Conservation (phyloP, 2,797 vertebrate genomes). For the Siniperca obscura region DNA sequence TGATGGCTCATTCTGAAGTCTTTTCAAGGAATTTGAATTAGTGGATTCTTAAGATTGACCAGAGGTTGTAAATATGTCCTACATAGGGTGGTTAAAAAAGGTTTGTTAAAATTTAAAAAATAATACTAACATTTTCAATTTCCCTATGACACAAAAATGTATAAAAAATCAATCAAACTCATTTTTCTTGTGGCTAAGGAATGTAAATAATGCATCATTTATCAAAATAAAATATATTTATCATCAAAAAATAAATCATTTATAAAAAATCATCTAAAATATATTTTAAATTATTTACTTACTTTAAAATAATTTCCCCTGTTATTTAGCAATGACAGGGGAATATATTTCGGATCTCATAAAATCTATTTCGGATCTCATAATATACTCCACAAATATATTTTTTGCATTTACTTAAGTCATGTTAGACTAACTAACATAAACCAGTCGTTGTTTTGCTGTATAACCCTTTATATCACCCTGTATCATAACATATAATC, state of each 20-base stretch:
- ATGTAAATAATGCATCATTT: not conserved
- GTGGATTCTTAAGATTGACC: not conserved
- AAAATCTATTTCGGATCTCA: not conserved
- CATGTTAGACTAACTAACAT: not conserved
- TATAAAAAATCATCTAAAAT: not conserved
- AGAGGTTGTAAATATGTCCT: not conserved
- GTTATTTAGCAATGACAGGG: not conserved
- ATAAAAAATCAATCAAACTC: not conserved
- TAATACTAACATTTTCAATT: not conserved
- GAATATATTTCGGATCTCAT: too few species aligned
- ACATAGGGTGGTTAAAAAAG: not conserved
- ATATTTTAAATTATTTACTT: not conserved
- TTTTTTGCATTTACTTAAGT: too few species aligned
- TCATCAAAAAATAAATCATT: not conserved
- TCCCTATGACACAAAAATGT: not conserved
- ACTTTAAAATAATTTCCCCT: not conserved
- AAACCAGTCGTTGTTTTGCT: not conserved
- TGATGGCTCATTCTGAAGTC: not conserved
- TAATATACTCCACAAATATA: not conserved
- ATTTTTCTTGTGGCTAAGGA: not conserved
- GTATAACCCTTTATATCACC: not conserved
- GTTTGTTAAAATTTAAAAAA: not conserved
- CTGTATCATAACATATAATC: not conserved
- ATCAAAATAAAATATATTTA: not conserved
- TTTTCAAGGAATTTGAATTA: not conserved